Evolutionary conservation across 2,113 vertebrate genomes (phyloP).

Genomic region (Pseudorectes ferrugineus): DNA sequence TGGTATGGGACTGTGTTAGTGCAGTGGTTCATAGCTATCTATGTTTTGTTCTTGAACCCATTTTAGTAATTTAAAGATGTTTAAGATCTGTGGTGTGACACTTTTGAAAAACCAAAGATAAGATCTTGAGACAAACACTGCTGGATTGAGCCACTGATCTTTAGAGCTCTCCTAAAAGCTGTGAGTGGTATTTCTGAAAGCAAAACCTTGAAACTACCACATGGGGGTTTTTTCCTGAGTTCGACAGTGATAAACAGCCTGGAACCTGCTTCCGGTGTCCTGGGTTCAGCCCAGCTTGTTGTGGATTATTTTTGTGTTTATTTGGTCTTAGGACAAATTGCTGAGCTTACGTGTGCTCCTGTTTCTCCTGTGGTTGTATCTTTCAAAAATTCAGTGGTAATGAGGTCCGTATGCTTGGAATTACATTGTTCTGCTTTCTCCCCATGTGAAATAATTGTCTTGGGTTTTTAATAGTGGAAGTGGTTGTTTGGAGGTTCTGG

Average conservation of each 20-base stretch:
- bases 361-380: neutral
- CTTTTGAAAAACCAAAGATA: neutral
- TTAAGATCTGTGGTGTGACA: neutral
- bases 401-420: neutral
- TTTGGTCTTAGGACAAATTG: neutral
- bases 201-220: neutral
- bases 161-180: neutral
- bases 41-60: neutral
- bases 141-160: neutral
- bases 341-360: fast-evolving
- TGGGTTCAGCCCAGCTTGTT: neutral
- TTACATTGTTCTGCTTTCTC: neutral
- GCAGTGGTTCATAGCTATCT: neutral
- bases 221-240: neutral
- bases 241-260: neutral
- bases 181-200: neutral
- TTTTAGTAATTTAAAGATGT: neutral
- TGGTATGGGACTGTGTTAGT: neutral
- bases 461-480: neutral
- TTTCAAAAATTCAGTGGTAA: neutral
- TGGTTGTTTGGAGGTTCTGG: neutral
- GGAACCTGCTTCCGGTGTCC: neutral
- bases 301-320: neutral
- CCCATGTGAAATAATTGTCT: neutral
- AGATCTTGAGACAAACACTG: neutral